A percentile compares a stretch with the other conserved stretches of the same genome.
These are phyloP conservation scores for Chlorodrepanis virens DNA, from an alignment of 2,113 vertebrate genomes.

Conservation along the genomic window DNA sequence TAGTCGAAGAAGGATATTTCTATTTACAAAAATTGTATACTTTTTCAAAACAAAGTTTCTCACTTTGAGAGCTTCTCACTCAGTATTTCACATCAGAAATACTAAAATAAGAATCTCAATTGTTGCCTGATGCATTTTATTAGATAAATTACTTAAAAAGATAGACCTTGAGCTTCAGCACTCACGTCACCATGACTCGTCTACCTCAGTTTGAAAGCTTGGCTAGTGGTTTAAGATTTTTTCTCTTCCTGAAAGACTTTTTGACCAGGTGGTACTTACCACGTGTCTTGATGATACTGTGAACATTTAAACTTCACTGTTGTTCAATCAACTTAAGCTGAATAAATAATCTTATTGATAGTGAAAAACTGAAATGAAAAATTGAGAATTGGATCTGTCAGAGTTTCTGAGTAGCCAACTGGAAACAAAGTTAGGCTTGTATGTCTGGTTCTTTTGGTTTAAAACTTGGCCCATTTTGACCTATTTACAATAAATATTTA, in stretches of 20 bases:
- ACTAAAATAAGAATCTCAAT: neutral
- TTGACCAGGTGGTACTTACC: neutral
- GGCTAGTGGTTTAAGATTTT: neutral
- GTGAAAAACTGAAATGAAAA: neutral
- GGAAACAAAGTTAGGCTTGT: neutral
- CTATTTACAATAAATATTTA: neutral
- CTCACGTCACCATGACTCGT: neutral
- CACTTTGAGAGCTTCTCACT: neutral
- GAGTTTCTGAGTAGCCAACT: neutral
- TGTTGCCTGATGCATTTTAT: neutral
- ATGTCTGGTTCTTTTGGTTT: neutral
- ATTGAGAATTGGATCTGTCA: neutral
- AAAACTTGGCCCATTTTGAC: neutral
- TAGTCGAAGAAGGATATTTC: slow-evolving; percentile 38
- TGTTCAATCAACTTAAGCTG: neutral
- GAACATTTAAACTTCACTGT: neutral
- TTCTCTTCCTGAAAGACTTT: neutral
- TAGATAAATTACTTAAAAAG: neutral
- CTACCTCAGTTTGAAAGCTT: slow-evolving; percentile 67
- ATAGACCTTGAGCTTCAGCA: neutral
- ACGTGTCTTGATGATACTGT: neutral
- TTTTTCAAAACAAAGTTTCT: slow-evolving; percentile 12
- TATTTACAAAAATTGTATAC: neutral
- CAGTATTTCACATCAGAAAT: neutral
- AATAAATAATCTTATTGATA: neutral